Conservation (phyloP, 2,797 vertebrate species). For the Cirrhinus mrigala region DNA sequence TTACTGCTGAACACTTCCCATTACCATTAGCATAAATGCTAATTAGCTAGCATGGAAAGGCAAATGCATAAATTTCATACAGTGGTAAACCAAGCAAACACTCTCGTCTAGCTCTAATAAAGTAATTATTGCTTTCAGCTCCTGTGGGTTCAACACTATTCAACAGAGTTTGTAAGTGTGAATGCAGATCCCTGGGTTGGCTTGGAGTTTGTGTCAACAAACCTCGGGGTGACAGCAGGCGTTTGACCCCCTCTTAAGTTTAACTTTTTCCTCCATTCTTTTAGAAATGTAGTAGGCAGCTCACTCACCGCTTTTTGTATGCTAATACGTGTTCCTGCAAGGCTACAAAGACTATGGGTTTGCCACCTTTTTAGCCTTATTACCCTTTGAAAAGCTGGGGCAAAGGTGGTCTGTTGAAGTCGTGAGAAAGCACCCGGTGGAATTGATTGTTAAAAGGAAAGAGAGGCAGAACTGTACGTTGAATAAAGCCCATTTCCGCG, state of each 20-base stretch:
- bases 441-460: slow-evolving; percentile 5
- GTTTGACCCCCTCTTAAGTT: slow-evolving; percentile 17
- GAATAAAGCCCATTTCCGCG: background rate
- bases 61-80: slow-evolving; percentile 1
- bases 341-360: slow-evolving; percentile 48
- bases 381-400: slow-evolving; percentile 53
- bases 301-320: slow-evolving; percentile 54
- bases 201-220: slow-evolving; percentile 27
- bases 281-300: slow-evolving; percentile 31
- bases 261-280: slow-evolving; percentile 23
- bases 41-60: slow-evolving; percentile 17
- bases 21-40: slow-evolving; percentile 39
- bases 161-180: background rate
- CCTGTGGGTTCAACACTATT: background rate
- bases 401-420: slow-evolving; percentile 36
- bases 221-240: slow-evolving; percentile 21
- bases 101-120: background rate
- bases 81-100: background rate
- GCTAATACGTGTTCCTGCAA: slow-evolving; percentile 54
- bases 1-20: background rate
- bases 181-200: background rate
- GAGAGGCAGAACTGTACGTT: background rate
- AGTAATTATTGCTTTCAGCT: slow-evolving; percentile 18
- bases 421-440: slow-evolving; percentile 36
- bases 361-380: slow-evolving; percentile 46